A percentile compares a stretch with the other conserved stretches of the same genome.
Conservation (phyloP, 2,797 vertebrate species). For the Dallia pectoralis region DNA sequence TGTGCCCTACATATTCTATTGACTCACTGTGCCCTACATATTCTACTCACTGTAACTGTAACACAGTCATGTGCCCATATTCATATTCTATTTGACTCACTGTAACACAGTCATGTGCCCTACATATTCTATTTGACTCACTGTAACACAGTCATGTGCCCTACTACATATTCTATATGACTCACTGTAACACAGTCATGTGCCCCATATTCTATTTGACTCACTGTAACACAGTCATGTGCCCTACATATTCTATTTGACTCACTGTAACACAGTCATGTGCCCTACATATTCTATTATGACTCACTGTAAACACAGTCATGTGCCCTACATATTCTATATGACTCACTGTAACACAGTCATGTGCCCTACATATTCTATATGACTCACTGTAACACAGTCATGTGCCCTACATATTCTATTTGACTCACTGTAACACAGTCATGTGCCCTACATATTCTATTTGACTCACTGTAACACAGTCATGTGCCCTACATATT, state of each 20-base stretch:
- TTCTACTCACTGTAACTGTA: too few relatives aligned
- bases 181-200: too few relatives aligned
- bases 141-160: too few relatives aligned
- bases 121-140: not conserved
- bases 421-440: too few relatives aligned
- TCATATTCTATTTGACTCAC: not conserved
- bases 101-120: too few relatives aligned
- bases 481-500: not conserved
- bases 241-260: not conserved
- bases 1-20: not conserved
- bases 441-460: not conserved
- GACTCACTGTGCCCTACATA: not conserved
- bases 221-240: too few relatives aligned
- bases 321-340: not conserved
- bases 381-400: too few relatives aligned
- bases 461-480: too few relatives aligned
- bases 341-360: too few relatives aligned
- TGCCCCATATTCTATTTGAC: not conserved
- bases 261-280: too few relatives aligned
- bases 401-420: not conserved
- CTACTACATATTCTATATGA: not conserved
- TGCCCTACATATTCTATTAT: not conserved
- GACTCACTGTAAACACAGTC: not conserved
- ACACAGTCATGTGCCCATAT: not conserved
- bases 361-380: not conserved